These are phyloP conservation scores for Metalampra italica DNA, from an alignment of 2,888 invertebrate genomes.

Conservation along the genomic window DNA sequence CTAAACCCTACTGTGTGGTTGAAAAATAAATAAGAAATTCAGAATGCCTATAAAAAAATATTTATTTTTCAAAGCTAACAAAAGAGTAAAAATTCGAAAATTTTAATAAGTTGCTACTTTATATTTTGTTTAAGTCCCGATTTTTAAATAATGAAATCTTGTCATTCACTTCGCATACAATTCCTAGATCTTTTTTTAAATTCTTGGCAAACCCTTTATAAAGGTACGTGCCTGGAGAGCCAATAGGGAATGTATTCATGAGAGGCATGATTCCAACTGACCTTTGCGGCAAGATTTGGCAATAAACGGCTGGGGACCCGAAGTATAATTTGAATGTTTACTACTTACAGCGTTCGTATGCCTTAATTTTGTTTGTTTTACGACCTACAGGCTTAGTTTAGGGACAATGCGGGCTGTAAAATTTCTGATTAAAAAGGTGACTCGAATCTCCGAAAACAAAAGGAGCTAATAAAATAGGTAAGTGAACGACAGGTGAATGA, in stretches of 20 bases:
- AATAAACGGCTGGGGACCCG: slow-evolving; percentile 31
- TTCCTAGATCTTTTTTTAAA: slow-evolving; percentile 20
- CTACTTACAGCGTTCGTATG: slow-evolving; percentile 21
- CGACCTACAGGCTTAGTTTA: slow-evolving; percentile 9
- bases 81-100: no score
- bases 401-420: slow-evolving; percentile 5
- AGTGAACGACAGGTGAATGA: no score
- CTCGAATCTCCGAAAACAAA: background rate
- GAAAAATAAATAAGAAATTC: no score
- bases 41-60: no score
- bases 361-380: slow-evolving; percentile 30
- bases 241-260: slow-evolving; percentile 41
- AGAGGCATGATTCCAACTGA: slow-evolving; percentile 31
- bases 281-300: slow-evolving; percentile 35
- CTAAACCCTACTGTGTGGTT: no score
- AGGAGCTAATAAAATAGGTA: background rate
- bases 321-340: slow-evolving; percentile 42
- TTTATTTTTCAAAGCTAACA: no score
- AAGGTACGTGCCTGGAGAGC: slow-evolving; percentile 33
- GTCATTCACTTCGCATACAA: background rate
- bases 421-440: slow-evolving; percentile 10
- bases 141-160: no score
- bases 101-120: no score
- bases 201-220: slow-evolving; percentile 28
- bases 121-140: no score